phyloP scores from a whole-genome alignment of 2,888 invertebrate species.

The Morpho helenor region DNA sequence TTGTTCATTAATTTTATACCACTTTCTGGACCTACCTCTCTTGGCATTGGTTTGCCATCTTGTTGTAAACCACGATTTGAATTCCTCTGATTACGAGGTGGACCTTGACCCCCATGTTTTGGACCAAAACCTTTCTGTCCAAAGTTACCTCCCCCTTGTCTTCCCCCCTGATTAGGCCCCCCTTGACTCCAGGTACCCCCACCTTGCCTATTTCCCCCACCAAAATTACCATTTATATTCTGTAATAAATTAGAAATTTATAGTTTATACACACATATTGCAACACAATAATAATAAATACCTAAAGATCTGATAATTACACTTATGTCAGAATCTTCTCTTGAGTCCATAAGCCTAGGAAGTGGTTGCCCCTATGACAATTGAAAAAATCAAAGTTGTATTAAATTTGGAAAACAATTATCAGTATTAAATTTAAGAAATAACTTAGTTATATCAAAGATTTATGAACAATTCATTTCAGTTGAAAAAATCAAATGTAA shows the following conservation, averaged over 20 bases:
- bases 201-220: constrained; percentile 33
- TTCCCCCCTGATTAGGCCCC: constrained; percentile 32
- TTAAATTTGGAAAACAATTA: background rate
- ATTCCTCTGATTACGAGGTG: constrained; percentile 28
- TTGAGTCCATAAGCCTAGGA: constrained; percentile 23
- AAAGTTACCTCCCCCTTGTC: constrained; percentile 39
- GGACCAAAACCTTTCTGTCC: constrained; percentile 22
- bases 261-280: background rate
- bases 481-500: too few species aligned
- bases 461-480: too few species aligned
- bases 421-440: too few species aligned
- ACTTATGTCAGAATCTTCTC: constrained; percentile 14
- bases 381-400: background rate
- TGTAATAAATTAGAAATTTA: constrained; percentile 30
- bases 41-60: constrained; percentile 55
- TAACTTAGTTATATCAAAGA: too few species aligned
- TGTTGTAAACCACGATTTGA: constrained; percentile 38
- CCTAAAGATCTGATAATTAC: constrained; percentile 17
- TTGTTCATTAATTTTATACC: too few species aligned
- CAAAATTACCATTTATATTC: constrained; percentile 66
- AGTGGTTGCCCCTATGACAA: constrained; percentile 16
- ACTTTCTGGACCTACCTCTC: constrained; percentile 47
- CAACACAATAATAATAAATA: background rate
- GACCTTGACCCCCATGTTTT: constrained; percentile 33
- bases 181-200: constrained; percentile 25